A percentile compares a stretch with the other conserved stretches of the same genome.
These are phyloP conservation scores for Drusus annulatus DNA, from an alignment of 1,140 invertebrate genomes.

Conservation along the genomic window DNA sequence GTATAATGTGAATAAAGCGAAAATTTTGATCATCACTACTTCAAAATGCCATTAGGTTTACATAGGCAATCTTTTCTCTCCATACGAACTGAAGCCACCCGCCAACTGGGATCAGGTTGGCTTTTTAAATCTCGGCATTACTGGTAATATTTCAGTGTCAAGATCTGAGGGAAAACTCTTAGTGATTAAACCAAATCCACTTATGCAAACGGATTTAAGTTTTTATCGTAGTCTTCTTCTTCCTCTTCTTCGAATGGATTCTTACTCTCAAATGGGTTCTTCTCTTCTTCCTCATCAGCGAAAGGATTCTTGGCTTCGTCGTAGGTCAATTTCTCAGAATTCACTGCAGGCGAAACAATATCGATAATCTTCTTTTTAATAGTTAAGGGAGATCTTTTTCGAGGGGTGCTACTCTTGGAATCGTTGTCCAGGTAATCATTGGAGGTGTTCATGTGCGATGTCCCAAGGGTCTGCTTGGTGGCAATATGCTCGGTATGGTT, in stretches of 20 bases:
- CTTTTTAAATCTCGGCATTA: too few relatives aligned
- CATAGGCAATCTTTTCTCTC: too few relatives aligned
- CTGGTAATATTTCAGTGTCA: too few relatives aligned
- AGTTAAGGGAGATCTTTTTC: slow-evolving; percentile 44
- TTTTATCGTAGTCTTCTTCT: slow-evolving; percentile 76
- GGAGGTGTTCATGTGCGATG: slow-evolving; percentile 44
- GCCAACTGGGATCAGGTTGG: too few relatives aligned
- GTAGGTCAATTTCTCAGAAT: slow-evolving; percentile 34
- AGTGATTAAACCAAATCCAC: too few relatives aligned
- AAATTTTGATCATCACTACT: too few relatives aligned
- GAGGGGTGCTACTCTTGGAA: slow-evolving; percentile 54
- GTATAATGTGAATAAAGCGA: too few relatives aligned
- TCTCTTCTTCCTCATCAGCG: slow-evolving; percentile 70
- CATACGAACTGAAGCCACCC: too few relatives aligned
- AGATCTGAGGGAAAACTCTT: too few relatives aligned
- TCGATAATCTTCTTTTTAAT: slow-evolving; percentile 47
- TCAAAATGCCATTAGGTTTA: too few relatives aligned
- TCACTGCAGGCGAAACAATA: not conserved
- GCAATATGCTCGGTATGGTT: slow-evolving; percentile 1
- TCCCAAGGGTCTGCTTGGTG: slow-evolving; percentile 23
- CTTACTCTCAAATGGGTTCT: slow-evolving; percentile 70
- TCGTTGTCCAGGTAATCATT: slow-evolving; percentile 49
- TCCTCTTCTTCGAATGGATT: slow-evolving; percentile 71
- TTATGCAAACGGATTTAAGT: slow-evolving; percentile 76
- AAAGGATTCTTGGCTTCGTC: slow-evolving; percentile 70